Evolutionary conservation across 2,888 invertebrate species (phyloP).

Genomic region (Yponomeuta plumbellus): DNA sequence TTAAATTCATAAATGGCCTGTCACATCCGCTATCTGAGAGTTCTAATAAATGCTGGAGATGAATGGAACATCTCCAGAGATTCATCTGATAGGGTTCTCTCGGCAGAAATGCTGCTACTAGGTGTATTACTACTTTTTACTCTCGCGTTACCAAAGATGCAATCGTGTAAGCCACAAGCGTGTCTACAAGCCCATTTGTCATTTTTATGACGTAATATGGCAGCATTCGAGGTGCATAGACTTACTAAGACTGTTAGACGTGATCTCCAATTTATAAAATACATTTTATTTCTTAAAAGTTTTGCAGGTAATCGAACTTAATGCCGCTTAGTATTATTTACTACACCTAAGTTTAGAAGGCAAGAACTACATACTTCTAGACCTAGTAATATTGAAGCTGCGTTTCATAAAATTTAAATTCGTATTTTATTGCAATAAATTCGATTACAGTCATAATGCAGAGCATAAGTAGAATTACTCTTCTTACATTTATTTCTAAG

Average conservation of each 20-base stretch:
- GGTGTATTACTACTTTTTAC: conserved; percentile 45
- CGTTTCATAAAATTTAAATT: no score
- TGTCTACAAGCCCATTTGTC: conserved; percentile 54
- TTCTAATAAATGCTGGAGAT: conserved; percentile 53
- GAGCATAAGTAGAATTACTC: no score
- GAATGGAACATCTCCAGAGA: conserved; percentile 49
- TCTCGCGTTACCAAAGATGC: conserved; percentile 31
- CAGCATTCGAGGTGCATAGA: conserved; percentile 30
- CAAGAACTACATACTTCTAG: no score
- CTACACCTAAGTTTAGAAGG: no score
- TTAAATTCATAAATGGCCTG: conserved; percentile 41
- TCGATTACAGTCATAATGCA: no score
- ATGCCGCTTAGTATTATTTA: no score
- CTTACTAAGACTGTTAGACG: conserved; percentile 26
- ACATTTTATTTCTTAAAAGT: neutral
- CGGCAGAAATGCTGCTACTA: conserved; percentile 23
- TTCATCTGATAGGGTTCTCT: conserved; percentile 49
- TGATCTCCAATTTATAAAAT: conserved; percentile 22
- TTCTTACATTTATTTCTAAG: no score
- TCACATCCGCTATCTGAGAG: conserved; percentile 48
- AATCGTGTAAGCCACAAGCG: conserved; percentile 47
- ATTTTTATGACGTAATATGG: conserved; percentile 69
- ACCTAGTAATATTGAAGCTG: no score
- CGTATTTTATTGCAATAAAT: no score
- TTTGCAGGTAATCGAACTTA: no score